phyloP scores from a whole-genome alignment of 2,888 invertebrate species.

The Lithosia quadra region DNA sequence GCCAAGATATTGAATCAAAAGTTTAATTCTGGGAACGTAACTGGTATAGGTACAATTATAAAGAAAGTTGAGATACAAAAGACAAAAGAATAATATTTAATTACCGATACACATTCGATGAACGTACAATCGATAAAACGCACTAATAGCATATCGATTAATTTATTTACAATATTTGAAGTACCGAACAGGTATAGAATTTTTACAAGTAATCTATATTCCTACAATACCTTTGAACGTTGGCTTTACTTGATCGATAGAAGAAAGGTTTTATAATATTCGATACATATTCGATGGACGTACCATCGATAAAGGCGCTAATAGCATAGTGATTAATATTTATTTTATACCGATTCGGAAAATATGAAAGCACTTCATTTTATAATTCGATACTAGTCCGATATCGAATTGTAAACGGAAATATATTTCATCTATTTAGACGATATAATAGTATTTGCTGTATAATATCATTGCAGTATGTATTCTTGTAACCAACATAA shows the following conservation, averaged over 20 bases:
- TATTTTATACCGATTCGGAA: slow-evolving; percentile 59
- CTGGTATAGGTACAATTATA: slow-evolving; percentile 22
- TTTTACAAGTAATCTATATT: slow-evolving; percentile 41
- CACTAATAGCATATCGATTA: slow-evolving; percentile 59
- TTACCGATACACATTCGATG: slow-evolving; percentile 55
- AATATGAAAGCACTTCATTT: background rate
- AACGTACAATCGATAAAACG: slow-evolving; percentile 58
- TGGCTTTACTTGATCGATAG: background rate
- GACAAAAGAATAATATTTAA: slow-evolving; percentile 52
- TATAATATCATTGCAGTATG: no score
- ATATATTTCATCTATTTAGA: background rate
- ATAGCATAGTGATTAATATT: slow-evolving; percentile 59
- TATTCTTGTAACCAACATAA: no score
- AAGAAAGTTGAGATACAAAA: slow-evolving; percentile 33
- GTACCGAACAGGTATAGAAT: slow-evolving; percentile 44
- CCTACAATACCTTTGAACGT: background rate
- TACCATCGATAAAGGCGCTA: slow-evolving; percentile 58
- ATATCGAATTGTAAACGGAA: background rate
- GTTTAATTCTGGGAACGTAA: slow-evolving; percentile 20
- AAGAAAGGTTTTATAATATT: background rate
- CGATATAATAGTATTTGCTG: background rate
- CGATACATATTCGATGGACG: slow-evolving; percentile 57
- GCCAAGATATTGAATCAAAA: background rate
- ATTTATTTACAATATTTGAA: slow-evolving; percentile 53
- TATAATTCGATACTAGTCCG: no score